A percentile compares a stretch with the other conserved stretches of the same genome.
These are phyloP conservation scores for Conistra vaccinii DNA, from an alignment of 2,888 invertebrate genomes.

Conservation along the genomic window DNA sequence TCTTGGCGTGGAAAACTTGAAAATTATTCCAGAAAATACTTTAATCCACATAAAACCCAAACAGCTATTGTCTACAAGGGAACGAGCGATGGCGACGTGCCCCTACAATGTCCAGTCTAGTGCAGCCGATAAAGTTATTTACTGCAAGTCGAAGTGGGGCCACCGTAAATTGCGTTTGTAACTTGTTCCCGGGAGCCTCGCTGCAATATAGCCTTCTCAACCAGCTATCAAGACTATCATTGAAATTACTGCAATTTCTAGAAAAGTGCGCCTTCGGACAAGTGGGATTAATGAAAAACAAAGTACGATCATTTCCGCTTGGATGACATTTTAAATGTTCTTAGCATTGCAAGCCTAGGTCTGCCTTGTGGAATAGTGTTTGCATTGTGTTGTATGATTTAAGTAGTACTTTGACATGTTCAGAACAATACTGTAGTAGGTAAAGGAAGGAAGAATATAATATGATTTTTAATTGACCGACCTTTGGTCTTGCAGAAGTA, in stretches of 20 bases:
- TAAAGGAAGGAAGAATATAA: constrained; percentile 12
- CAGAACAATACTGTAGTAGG: constrained; percentile 25
- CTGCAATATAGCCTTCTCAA: constrained; percentile 75
- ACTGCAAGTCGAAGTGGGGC: constrained; percentile 80
- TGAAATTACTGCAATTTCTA: constrained; percentile 64
- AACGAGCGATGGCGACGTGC: constrained; percentile 44
- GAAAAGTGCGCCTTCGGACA: constrained; percentile 36
- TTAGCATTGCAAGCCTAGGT: constrained; percentile 18
- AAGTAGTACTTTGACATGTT: background rate
- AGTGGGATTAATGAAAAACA: constrained; percentile 50
- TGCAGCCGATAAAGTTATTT: constrained; percentile 84
- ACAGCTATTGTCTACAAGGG: constrained; percentile 26
- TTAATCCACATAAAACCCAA: constrained; percentile 28
- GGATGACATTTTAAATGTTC: constrained; percentile 20
- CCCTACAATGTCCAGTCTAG: constrained; percentile 73
- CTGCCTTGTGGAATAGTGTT: constrained; percentile 2
- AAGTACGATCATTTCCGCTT: constrained; percentile 33
- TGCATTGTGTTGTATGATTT: constrained; percentile 2
- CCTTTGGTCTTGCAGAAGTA: background rate
- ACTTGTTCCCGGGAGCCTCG: constrained; percentile 78
- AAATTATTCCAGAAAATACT: constrained; percentile 15
- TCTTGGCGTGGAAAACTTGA: background rate
- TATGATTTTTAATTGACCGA: background rate
- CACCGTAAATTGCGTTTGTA: constrained; percentile 85
- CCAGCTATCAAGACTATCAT: constrained; percentile 62